phyloP scores from a whole-genome alignment of 2,113 vertebrate genomes.

The Gymnorhina tibicen region DNA sequence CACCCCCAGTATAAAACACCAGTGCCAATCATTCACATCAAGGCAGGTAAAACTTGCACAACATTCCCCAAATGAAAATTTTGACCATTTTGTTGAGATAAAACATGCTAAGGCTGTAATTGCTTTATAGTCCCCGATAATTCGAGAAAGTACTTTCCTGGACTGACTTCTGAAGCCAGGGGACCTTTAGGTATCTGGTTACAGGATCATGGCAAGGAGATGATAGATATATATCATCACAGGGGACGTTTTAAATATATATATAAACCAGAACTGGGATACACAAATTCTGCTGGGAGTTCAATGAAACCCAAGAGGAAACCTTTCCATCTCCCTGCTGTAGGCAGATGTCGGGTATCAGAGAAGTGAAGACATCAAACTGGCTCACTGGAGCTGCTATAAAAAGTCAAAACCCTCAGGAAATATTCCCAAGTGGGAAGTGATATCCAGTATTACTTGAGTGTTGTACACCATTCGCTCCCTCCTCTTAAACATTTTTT shows the following conservation, averaged over 20 bases:
- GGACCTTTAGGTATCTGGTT: not conserved
- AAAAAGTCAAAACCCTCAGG: not conserved
- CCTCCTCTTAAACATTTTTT: not conserved
- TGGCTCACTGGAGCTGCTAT: not conserved
- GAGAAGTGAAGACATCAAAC: not conserved
- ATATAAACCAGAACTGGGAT: not conserved
- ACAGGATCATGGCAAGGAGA: not conserved
- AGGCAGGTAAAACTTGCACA: not conserved
- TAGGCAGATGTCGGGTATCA: fast-evolving
- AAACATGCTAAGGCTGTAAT: not conserved
- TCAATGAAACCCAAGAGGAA: not conserved
- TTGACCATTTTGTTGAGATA: not conserved
- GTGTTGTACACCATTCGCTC: fast-evolving
- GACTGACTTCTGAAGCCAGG: not conserved
- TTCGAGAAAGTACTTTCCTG: not conserved
- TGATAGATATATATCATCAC: not conserved
- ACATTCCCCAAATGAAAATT: not conserved
- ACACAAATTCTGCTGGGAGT: not conserved
- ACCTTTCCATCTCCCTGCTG: not conserved
- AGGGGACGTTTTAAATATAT: not conserved
- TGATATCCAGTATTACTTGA: not conserved
- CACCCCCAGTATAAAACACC: not conserved
- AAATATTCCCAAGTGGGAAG: not conserved
- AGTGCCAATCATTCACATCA: not conserved
- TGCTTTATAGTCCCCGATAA: not conserved